These are phyloP conservation scores for Aphidius ervi DNA, from an alignment of 1,140 invertebrate genomes.

Conservation along the genomic window DNA sequence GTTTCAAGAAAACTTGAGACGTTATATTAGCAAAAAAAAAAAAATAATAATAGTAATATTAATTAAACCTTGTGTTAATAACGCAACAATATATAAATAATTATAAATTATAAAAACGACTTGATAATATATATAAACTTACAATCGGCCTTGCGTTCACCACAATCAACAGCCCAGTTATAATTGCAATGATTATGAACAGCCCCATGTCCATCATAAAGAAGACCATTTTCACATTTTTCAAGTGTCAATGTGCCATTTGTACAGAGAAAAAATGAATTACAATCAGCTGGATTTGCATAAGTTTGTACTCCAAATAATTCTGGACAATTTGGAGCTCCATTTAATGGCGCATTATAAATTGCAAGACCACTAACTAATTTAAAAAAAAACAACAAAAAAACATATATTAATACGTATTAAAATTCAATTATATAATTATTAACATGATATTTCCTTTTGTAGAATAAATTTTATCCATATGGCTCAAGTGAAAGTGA, in stretches of 20 bases:
- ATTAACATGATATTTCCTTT: too few species aligned
- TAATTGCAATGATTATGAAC: conserved; percentile 92
- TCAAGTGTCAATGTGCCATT: conserved; percentile 87
- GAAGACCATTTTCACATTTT: conserved; percentile 85
- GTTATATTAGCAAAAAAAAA: too few species aligned
- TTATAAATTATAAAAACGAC: neutral
- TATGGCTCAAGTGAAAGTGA: too few species aligned
- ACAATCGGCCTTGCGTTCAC: conserved; percentile 77
- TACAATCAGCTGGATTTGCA: conserved; percentile 77
- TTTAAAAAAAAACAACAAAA: conserved; percentile 1
- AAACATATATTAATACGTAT: neutral
- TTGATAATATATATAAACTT: conserved; percentile 44
- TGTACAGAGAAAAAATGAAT: conserved; percentile 84
- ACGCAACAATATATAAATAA: conserved; percentile 21
- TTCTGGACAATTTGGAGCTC: conserved; percentile 62
- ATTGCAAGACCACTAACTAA: neutral
- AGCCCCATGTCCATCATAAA: conserved; percentile 84
- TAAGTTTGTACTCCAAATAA: conserved; percentile 71
- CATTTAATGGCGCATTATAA: conserved; percentile 26
- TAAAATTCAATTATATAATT: too few species aligned
- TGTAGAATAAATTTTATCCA: too few species aligned
- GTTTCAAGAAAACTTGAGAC: too few species aligned
- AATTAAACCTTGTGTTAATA: too few species aligned
- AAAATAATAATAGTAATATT: too few species aligned
- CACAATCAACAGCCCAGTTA: conserved; percentile 87